Percentiles rank a stretch among this genome's conserved stretches.
phyloP scores from a whole-genome alignment of 2,888 invertebrate species.

The Tridacna crocea region DNA sequence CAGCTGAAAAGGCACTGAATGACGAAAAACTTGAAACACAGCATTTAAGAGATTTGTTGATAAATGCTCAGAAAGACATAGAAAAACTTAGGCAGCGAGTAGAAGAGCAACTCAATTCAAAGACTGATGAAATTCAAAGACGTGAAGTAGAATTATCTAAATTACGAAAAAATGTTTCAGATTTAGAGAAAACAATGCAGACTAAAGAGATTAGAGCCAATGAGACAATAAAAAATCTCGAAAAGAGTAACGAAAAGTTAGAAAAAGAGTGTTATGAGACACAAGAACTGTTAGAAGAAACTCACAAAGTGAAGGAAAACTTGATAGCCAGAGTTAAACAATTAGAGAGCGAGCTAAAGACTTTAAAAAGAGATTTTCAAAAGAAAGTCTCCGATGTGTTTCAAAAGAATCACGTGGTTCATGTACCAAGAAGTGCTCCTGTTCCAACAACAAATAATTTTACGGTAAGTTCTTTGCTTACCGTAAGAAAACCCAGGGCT shows the following conservation, averaged over 20 bases:
- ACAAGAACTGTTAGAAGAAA: conserved; percentile 74
- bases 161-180: conserved; percentile 65
- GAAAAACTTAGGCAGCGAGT: conserved; percentile 76
- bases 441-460: conserved; percentile 37
- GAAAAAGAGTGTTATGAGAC: conserved; percentile 74
- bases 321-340: conserved; percentile 73
- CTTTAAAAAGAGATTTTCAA: conserved; percentile 75
- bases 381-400: conserved; percentile 73
- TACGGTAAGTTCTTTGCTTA: neutral
- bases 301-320: conserved; percentile 72
- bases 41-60: conserved; percentile 78
- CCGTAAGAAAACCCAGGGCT: too few species aligned
- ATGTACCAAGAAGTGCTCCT: conserved; percentile 51
- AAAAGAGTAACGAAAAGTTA: conserved; percentile 71
- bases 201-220: conserved; percentile 68
- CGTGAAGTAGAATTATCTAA: conserved; percentile 73
- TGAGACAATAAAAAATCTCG: conserved; percentile 70
- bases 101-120: conserved; percentile 68
- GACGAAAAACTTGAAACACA: conserved; percentile 80
- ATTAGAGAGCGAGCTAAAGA: conserved; percentile 77
- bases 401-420: conserved; percentile 58
- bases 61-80: conserved; percentile 80
- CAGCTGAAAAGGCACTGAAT: conserved; percentile 70
- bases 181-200: conserved; percentile 72
- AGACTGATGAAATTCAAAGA: conserved; percentile 71